These are phyloP conservation scores for human (Homo sapiens) DNA, from an alignment of 2,113 vertebrate genomes.

Conservation along the genomic window DNA sequence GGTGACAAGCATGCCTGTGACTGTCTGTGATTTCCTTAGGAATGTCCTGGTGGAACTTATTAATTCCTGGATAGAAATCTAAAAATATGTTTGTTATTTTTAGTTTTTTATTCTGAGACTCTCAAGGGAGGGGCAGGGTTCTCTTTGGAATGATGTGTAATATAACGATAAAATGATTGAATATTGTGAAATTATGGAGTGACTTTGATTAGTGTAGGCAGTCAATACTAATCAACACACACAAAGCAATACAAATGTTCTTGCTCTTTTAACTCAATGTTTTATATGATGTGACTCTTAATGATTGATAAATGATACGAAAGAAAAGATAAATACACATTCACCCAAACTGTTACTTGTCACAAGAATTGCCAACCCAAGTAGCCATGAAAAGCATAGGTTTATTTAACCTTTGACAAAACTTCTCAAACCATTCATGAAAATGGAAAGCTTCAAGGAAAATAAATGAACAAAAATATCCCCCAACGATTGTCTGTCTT, in stretches of 20 bases:
- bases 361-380: conserved; percentile 64
- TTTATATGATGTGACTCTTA: neutral
- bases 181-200: neutral
- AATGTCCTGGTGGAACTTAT: neutral
- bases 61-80: neutral
- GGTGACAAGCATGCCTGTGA: neutral
- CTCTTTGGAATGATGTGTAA: neutral
- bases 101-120: neutral
- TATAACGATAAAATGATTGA: conserved; percentile 40
- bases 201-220: conserved; percentile 28
- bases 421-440: conserved; percentile 63
- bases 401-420: conserved; percentile 70
- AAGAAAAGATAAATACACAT: conserved; percentile 33
- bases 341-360: neutral
- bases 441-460: conserved; percentile 63
- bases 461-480: neutral
- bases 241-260: conserved; percentile 1
- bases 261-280: neutral
- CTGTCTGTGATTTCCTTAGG: neutral
- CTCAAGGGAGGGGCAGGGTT: neutral
- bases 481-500: neutral
- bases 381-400: conserved; percentile 29
- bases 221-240: neutral
- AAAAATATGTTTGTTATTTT: neutral
- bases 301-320: neutral